Conservation (phyloP, 23 tunicate species). For the Trididemnum miniatum region DNA sequence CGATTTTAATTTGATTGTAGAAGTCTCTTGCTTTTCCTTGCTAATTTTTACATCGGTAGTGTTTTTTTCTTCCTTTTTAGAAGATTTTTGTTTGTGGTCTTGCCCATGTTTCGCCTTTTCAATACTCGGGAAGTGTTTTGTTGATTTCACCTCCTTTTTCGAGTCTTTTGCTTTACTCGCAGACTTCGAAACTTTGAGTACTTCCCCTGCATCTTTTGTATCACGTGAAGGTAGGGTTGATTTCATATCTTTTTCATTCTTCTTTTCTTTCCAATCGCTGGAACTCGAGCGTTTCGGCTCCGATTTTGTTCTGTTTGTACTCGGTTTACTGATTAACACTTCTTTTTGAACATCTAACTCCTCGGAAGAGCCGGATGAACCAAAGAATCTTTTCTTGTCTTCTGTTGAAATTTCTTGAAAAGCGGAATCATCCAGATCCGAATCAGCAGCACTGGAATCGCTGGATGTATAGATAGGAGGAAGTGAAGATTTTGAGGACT, state of each 20-base stretch:
- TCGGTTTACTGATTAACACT: not conserved
- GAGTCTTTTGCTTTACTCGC: not conserved
- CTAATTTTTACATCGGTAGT: not conserved
- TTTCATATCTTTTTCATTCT: not conserved
- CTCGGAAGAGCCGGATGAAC: not conserved
- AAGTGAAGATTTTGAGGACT: not conserved
- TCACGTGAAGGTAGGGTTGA: not conserved
- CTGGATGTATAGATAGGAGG: conserved; percentile 40
- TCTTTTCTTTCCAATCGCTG: not conserved
- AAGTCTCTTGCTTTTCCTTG: not conserved
- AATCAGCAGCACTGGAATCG: conserved; percentile 25
- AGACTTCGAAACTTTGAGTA: not conserved
- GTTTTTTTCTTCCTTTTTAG: not conserved
- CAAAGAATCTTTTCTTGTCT: conserved; percentile 7
- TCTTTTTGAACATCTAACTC: not conserved
- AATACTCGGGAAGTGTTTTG: not conserved
- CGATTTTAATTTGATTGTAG: not conserved
- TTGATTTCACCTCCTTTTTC: not conserved
- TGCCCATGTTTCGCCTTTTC: not conserved
- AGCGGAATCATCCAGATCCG: not conserved
- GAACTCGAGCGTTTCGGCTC: not conserved
- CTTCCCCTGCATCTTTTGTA: not conserved
- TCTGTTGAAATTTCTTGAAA: not conserved
- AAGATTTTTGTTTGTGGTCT: not conserved
- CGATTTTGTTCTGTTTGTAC: not conserved